Base-by-base conservation (phyloP, 2,113 vertebrate genomes). In the Rhadina sibilatrix region DNA sequence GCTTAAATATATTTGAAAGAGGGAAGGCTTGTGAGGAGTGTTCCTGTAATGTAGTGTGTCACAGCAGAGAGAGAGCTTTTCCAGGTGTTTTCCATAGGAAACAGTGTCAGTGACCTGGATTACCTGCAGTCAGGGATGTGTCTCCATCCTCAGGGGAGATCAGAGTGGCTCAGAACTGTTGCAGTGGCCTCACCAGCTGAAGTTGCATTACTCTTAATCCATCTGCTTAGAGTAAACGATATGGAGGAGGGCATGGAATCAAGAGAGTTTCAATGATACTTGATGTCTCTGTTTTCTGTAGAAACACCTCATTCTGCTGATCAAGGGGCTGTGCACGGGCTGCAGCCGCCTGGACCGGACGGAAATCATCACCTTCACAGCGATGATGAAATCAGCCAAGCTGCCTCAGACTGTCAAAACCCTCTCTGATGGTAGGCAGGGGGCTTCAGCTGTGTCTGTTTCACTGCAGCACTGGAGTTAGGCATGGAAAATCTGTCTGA, bases 371-470 rank as follows among this genome's bases (percentile, higher is more conserved):
- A 99, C 99, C 38, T 99, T 99, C 93, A 99, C 99, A 24, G 99
- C 99, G 4, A 99, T 99, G 99, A 99, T 99, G 99, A 99, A 99
- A 91, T 99, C 99, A 8, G 99, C 99, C 94, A 99, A 99, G 97
- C 98, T 99, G 96, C 99, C 99, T 60, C 99, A 99, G 96, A 99
- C 99, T 12, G 97, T 99, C 96, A 99, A 99, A 98, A 99, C 99
- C 4, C 99, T 99, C 83, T 99, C 99, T 69, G 99, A 99, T 76
- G 99, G 99, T 99, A 90, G 95, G 98, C 61, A 86, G 94, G 98
- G 54, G 12, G 5, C 60, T 27, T 33, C 9, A 40, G n/a, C 12
- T 3, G 5, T 10, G 17, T n/a, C 40, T 35, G 0, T 15, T 16
- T 49, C 17, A 10, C 38, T 79, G 71, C 31, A 8, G 17, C n/a